phyloP scores from a whole-genome alignment of 1,140 invertebrate genomes.

The Bombus vancouverensis region DNA sequence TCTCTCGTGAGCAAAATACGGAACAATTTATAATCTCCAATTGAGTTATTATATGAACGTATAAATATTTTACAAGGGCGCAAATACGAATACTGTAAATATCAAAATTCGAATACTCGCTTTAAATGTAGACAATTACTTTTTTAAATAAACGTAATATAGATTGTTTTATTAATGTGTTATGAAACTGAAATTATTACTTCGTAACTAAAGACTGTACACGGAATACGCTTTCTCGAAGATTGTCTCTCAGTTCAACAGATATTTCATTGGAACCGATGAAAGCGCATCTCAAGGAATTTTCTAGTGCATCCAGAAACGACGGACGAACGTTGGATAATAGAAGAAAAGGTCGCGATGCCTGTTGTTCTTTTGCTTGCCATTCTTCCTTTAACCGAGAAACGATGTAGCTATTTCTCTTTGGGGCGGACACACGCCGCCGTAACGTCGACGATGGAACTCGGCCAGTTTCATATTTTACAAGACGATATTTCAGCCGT shows the following conservation, averaged over 20 bases:
- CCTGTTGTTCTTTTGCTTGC: conserved; percentile 39
- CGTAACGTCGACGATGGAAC: conserved; percentile 46
- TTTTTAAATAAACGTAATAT: background rate
- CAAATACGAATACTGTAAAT: background rate
- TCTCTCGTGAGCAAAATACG: too few species aligned
- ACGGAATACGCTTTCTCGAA: background rate
- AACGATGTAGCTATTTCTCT: conserved; percentile 57
- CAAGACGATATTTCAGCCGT: conserved; percentile 58
- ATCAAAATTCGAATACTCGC: background rate
- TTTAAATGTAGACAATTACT: too few species aligned
- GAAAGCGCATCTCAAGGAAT: conserved; percentile 7
- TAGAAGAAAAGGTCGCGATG: conserved; percentile 27
- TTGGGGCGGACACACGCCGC: conserved; percentile 10
- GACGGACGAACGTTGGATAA: conserved; percentile 5
- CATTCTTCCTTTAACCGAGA: conserved; percentile 46
- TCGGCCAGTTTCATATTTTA: conserved; percentile 63
- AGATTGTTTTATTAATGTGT: background rate
- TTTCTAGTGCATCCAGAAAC: conserved; percentile 12
- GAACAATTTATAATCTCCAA: background rate
- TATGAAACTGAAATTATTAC: background rate
- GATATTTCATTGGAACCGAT: conserved; percentile 20
- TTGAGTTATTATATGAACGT: background rate
- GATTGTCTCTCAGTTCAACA: background rate
- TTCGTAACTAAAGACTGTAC: background rate
- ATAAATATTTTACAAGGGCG: too few species aligned